Evolutionary conservation across 2,797 vertebrate species (phyloP).

Genomic region (Lutra lutra): DNA sequence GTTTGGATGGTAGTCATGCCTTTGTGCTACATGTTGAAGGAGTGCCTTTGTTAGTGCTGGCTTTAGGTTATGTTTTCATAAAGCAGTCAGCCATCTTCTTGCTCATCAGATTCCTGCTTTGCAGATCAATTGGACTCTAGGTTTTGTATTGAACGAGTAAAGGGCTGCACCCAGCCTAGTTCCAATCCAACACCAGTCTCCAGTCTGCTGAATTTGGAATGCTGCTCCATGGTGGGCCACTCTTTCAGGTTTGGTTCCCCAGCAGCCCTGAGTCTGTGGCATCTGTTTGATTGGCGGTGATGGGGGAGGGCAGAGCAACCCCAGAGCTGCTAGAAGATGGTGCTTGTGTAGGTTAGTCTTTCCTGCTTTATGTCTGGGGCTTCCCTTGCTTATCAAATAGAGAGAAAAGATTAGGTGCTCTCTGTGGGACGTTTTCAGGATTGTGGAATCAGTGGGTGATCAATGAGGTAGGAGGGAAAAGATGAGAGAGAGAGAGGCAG

Average conservation of each 20-base stretch:
- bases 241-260: not conserved
- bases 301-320: not conserved
- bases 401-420: not conserved
- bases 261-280: not conserved
- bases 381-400: not conserved
- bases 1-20: not conserved
- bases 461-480: not conserved
- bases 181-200: not conserved
- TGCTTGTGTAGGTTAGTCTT: conserved; percentile 23
- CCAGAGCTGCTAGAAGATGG: not conserved
- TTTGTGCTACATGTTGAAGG: conserved; percentile 14
- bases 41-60: conserved; percentile 32
- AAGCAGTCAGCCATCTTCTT: not conserved
- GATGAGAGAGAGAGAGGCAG: not conserved
- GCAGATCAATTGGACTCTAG: conserved; percentile 26
- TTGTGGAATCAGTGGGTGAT: not conserved
- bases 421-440: not conserved
- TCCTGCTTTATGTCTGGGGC: not conserved
- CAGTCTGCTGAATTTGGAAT: not conserved
- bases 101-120: not conserved
- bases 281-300: not conserved
- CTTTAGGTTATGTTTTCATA: conserved; percentile 55
- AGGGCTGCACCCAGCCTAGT: not conserved
- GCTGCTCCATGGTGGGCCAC: not conserved
- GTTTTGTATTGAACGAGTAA: not conserved